Evolutionary conservation across 2,113 vertebrate genomes (phyloP), one percentile per base, ranked within the genome.

Genomic region (Entomyzon cyanotis): DNA sequence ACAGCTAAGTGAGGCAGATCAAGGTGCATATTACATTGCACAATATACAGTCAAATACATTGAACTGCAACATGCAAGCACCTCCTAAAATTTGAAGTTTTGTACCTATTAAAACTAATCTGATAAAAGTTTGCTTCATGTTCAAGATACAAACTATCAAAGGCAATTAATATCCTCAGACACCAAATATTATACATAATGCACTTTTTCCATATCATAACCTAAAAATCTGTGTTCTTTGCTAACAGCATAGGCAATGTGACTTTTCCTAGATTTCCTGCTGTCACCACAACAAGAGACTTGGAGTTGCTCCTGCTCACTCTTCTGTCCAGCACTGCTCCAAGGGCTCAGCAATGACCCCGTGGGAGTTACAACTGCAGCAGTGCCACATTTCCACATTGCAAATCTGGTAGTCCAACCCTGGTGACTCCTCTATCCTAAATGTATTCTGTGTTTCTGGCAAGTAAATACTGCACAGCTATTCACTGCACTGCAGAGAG

Each of bases 301-400:
- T 93, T 76, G 31, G 56, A n/a, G 31, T 5, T 39, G 21, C 19
- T 69, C 35, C 23, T 9, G 3, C 11, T 63, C 25, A 17, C 7
- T 68, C 8, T 76, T 71, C 63, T 68, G 50, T 55, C 28, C 28
- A 30, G 28, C 27, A 12, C 24, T 10, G 11, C 12, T 17, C 37
- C 41, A 33, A 62, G 37, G 24, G n/a, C 46, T 78, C 35, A 60
- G 37, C 25, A 64, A 44, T 1, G 1, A 67, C 39, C 5, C 28
- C 0, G 0, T 12, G 31, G 7, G 28, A 76, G 21, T 19, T 46
- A 41, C 15, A 82, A 53, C 15, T 64, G 42, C 44, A n/a, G 35
- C 0, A 0, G 7, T 33, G 28, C 30, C 25, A 59, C 4, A 0
- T 68, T 67, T 77, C 46, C 53, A 68, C 14, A 10, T 5, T n/a